These are phyloP conservation scores for Paragorgia papillata DNA, from an alignment of 92 coral and sea anemone genomes.

Conservation along the genomic window DNA sequence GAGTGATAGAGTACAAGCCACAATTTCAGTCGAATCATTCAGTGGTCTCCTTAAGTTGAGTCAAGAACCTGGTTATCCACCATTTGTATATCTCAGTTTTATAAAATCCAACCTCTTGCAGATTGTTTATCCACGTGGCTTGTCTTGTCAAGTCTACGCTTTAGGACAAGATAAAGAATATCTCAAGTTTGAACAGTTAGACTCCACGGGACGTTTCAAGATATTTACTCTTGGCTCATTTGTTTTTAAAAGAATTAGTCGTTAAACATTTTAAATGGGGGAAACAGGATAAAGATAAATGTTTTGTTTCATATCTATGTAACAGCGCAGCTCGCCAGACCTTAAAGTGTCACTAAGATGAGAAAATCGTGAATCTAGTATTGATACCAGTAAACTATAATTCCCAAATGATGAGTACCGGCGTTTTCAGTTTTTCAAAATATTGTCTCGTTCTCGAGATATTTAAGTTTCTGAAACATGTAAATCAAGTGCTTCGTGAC, in stretches of 20 bases:
- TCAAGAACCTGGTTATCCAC: slow-evolving; percentile 84
- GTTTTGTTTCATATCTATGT: no score
- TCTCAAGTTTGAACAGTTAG: slow-evolving; percentile 66
- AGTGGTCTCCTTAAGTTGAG: slow-evolving; percentile 71
- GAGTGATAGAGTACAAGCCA: slow-evolving; percentile 74
- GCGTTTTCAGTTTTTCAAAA: no score
- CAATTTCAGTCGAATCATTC: slow-evolving; percentile 62
- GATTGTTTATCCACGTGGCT: slow-evolving; percentile 80
- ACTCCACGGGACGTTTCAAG: slow-evolving; percentile 60
- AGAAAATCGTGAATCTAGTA: no score
- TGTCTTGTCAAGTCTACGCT: slow-evolving; percentile 74
- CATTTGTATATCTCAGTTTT: slow-evolving; percentile 70
- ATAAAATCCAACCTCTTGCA: slow-evolving; percentile 63
- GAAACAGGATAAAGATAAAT: neutral
- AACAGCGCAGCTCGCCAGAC: no score
- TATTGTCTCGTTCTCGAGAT: no score
- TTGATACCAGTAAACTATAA: no score
- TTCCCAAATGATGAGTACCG: no score
- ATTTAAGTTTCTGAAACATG: no score
- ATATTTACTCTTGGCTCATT: slow-evolving; percentile 87
- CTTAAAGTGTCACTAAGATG: no score
- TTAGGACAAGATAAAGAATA: slow-evolving; percentile 92
- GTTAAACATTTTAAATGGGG: neutral
- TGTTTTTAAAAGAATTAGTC: slow-evolving; percentile 57
- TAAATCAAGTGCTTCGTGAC: no score